phyloP scores from a whole-genome alignment of 2,113 vertebrate genomes.

The Numenius arquata region DNA sequence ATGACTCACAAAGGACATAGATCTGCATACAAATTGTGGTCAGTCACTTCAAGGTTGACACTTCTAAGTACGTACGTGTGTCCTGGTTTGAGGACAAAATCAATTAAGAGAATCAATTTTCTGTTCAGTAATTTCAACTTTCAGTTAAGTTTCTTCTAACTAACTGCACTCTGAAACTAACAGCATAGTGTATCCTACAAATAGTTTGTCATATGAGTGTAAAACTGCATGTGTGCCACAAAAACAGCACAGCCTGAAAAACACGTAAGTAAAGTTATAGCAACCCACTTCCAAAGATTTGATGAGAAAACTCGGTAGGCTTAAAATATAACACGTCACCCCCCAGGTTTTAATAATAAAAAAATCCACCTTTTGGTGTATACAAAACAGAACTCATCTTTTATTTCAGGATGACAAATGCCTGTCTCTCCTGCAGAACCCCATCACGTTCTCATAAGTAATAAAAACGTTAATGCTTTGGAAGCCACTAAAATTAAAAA shows the following conservation, averaged over 20 bases:
- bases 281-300: neutral
- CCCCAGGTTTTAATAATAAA: neutral
- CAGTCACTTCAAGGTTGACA: constrained; percentile 20
- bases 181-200: neutral
- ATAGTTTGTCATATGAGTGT: neutral
- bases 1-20: neutral
- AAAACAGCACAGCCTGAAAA: neutral
- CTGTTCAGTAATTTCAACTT: neutral
- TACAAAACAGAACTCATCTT: neutral
- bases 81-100: neutral
- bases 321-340: neutral
- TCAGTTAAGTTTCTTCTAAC: neutral
- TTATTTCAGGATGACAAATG: neutral
- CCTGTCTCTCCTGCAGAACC: neutral
- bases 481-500: neutral
- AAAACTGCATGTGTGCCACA: neutral
- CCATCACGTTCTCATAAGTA: neutral
- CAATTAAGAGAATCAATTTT: neutral
- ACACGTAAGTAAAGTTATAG: neutral
- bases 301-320: neutral
- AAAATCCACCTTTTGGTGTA: neutral
- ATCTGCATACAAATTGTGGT: constrained; percentile 32
- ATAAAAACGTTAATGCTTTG: neutral
- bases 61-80: neutral
- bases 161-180: neutral